These are phyloP conservation scores for Diorhabda elongata DNA, from an alignment of 1,140 invertebrate species.

Conservation along the genomic window DNA sequence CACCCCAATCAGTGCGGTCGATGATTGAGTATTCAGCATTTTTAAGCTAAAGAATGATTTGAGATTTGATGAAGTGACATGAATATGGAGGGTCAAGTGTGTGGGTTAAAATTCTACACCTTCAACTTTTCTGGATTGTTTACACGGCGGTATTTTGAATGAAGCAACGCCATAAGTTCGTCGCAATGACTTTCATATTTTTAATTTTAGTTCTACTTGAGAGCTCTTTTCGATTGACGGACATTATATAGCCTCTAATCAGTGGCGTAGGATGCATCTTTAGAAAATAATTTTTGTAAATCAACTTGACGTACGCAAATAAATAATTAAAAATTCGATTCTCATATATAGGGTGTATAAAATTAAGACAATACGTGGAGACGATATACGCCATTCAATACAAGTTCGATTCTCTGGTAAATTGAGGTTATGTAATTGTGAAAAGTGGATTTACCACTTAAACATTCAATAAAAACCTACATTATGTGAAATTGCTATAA, in stretches of 20 bases:
- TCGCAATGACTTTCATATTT: constrained; percentile 27
- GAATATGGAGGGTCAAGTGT: constrained; percentile 33
- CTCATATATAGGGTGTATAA: too few species aligned
- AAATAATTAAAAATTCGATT: background rate
- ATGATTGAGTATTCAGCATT: constrained; percentile 36
- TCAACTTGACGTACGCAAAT: background rate
- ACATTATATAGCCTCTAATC: constrained; percentile 2
- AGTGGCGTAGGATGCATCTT: background rate
- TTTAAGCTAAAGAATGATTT: constrained; percentile 28
- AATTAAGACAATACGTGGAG: too few species aligned
- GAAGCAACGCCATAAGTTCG: constrained; percentile 22
- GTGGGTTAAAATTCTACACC: constrained; percentile 29
- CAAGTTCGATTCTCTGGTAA: too few species aligned
- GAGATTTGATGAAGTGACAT: constrained; percentile 36
- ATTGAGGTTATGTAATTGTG: too few species aligned
- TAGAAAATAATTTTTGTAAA: background rate
- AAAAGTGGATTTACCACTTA: too few species aligned
- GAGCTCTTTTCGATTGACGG: background rate
- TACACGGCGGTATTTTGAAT: constrained; percentile 32
- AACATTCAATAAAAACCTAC: too few species aligned
- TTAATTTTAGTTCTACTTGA: constrained; percentile 1
- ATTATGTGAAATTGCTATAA: too few species aligned
- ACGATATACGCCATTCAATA: too few species aligned
- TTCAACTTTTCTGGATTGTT: constrained; percentile 32
- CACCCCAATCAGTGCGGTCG: constrained; percentile 31